Evolutionary conservation across 2,113 vertebrate species (phyloP), one percentile per base, ranked within the genome.

Genomic region (Puffinus mauretanicus): DNA sequence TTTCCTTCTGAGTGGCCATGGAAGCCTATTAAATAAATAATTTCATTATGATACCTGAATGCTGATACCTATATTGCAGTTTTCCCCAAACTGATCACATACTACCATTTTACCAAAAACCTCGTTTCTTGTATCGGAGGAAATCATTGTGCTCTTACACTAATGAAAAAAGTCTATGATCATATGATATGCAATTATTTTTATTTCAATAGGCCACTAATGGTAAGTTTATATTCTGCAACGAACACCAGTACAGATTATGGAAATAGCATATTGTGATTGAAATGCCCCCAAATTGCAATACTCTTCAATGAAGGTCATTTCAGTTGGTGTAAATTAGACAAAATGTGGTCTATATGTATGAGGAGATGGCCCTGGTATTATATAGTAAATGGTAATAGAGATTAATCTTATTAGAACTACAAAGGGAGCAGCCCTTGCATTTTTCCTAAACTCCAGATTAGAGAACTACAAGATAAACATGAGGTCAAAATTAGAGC

Each of bases 141-240:
- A 93, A 89, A 52, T 16, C 0, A 0, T 6, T 42, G 9, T 25
- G 14, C 16, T 93, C 77, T 70, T 66, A 44, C 10, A 44, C 2
- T 47, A 66, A 52, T 21, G 4, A 82, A 88, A 62, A 54, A 38
- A 69, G 6, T 66, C 22, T 29, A 13, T 29, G 4, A 49, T 38
- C 47, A 42, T 54, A 7, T 20, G 20, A 61, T 12, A 70, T 16
- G 10, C 21, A 77, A 58, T 49, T 77, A 40, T 62, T 84, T 76
- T 72, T 58, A 83, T 70, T 88, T 91, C 44, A 55, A 40, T 6
- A 80, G 29, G 54, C 10, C 22, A 30, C 32, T 52, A 20, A 51
- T 18, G 2, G 5, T 26, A 62, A 49, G 3, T 34, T 85, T 52
- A 60, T 64, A 19, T 52, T 87, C 61, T 89, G 36, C 21, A 82